These are phyloP conservation scores for Mormyrops boulengeri DNA, from an alignment of 2,797 vertebrate species.

Conservation along the genomic window DNA sequence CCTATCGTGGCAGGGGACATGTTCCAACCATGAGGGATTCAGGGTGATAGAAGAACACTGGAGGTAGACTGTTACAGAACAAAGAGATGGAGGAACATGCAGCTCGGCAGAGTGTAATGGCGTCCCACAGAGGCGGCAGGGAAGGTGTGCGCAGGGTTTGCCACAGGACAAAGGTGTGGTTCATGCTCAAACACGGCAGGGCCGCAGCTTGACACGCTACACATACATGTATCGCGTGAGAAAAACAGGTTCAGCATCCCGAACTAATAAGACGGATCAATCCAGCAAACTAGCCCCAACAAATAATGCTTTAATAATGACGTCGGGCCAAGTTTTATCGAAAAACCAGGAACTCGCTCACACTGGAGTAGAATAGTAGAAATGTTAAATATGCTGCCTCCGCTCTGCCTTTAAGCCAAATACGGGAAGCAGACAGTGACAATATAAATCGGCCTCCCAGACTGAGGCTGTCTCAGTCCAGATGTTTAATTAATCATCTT, in stretches of 20 bases:
- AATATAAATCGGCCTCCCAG: constrained; percentile 41
- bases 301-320: background rate
- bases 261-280: background rate
- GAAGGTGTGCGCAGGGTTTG: background rate
- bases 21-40: background rate
- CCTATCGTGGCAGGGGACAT: background rate
- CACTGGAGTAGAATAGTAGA: no score
- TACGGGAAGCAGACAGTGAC: constrained; percentile 34
- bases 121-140: background rate
- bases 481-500: constrained; percentile 66
- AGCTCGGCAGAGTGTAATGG: background rate
- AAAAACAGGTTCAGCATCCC: background rate
- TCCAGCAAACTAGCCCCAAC: background rate
- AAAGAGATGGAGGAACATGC: background rate
- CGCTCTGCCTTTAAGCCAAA: constrained; percentile 22
- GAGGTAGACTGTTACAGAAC: background rate
- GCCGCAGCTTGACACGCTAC: background rate
- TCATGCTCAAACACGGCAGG: background rate
- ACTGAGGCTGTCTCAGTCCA: constrained; percentile 56
- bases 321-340: background rate
- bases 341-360: background rate
- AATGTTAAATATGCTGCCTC: constrained; percentile 28
- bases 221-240: background rate
- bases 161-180: background rate
- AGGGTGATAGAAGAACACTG: background rate